phyloP scores from a whole-genome alignment of 2,797 vertebrate species.

The Calcarius lapponicus region DNA sequence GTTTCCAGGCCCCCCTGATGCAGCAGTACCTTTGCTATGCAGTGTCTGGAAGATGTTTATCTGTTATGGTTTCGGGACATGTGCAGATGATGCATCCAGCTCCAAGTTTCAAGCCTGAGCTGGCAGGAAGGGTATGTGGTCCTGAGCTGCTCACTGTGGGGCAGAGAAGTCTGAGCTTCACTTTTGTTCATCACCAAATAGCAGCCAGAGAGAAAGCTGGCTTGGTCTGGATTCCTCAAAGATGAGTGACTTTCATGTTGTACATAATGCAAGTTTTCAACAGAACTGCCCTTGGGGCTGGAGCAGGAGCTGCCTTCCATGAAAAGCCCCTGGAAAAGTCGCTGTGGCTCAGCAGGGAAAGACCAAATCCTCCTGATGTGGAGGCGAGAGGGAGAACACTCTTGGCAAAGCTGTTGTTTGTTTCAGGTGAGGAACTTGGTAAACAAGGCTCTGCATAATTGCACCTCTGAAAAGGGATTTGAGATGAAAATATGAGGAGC shows the following conservation, averaged over 20 bases:
- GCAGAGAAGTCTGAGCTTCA: neutral
- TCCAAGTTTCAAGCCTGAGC: slow-evolving; percentile 41
- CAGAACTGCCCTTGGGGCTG: neutral
- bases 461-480: slow-evolving; percentile 36
- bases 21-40: neutral
- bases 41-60: slow-evolving; percentile 33
- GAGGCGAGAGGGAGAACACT: neutral
- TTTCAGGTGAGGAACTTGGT: slow-evolving; percentile 51
- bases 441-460: slow-evolving; percentile 62
- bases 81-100: neutral
- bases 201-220: neutral
- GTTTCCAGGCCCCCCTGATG: neutral
- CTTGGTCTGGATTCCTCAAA: slow-evolving; percentile 12
- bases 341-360: neutral
- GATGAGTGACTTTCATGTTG: neutral
- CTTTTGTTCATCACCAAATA: neutral
- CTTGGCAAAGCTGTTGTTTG: slow-evolving; percentile 24
- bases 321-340: neutral
- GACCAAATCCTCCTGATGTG: neutral
- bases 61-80: neutral
- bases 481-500: slow-evolving; percentile 40
- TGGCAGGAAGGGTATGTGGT: neutral
- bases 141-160: neutral
- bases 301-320: neutral
- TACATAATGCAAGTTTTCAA: neutral